Evolutionary conservation across 37 sponge, comb jelly and placozoan genomes (phyloP), one percentile per base, ranked within the genome.

Genomic region (Tethya wilhelma): DNA sequence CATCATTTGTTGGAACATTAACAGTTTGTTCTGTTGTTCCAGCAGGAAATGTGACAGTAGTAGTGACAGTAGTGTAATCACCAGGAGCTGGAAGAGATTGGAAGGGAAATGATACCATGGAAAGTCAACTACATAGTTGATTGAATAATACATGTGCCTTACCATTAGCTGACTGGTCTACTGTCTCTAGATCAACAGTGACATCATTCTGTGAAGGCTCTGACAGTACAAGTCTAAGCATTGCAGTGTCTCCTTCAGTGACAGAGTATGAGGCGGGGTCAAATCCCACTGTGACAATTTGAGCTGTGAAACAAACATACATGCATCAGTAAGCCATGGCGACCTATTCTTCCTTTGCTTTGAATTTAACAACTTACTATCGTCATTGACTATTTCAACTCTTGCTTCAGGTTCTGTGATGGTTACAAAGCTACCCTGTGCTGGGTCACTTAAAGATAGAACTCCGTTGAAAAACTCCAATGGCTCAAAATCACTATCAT

Each of bases 261-360:
- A 81, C 82, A 65, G 62, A 59, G 69, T 87, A 87, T 1, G 41
- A 28, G 36, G 68, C 41, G n/a, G 75, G 81, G 23, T 73, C 80
- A 80, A 87, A 87, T 17, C 56, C 39, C 53, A 78, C 67, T 2
- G 20, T 34, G 23, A n/a, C n/a, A n/a, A n/a, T n/a, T n/a, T n/a
- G n/a, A n/a, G n/a, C n/a, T n/a, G n/a, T n/a, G n/a, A n/a, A n/a
- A n/a, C n/a, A n/a, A n/a, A n/a, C n/a, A n/a, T n/a, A n/a, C n/a
- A n/a, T n/a, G n/a, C n/a, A n/a, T n/a, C n/a, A n/a, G n/a, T n/a
- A n/a, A n/a, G n/a, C n/a, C n/a, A n/a, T n/a, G n/a, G n/a, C n/a
- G n/a, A n/a, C n/a, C n/a, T n/a, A n/a, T n/a, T n/a, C n/a, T n/a
- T n/a, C n/a, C n/a, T n/a, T n/a, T n/a, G n/a, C n/a, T n/a, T n/a